Evolutionary conservation across 2,113 vertebrate species (phyloP).

Genomic region (Propithecus coquereli): DNA sequence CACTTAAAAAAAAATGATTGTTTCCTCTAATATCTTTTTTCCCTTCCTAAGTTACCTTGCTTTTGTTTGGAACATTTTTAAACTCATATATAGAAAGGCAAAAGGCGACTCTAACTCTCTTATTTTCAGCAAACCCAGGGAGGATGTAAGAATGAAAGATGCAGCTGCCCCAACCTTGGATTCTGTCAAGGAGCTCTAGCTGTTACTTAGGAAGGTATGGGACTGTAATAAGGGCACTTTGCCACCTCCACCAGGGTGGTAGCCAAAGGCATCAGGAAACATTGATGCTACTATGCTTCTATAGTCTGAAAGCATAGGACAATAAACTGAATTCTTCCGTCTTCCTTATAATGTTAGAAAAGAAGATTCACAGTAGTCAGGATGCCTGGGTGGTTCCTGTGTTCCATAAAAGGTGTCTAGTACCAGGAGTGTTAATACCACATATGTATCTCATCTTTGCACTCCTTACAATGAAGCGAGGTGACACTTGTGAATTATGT

Average conservation of each 20-base stretch:
- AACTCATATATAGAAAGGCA: neutral
- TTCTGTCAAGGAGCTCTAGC: neutral
- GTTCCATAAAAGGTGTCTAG: neutral
- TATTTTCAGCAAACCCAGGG: neutral
- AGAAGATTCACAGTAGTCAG: neutral
- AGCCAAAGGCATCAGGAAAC: neutral
- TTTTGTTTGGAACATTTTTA: neutral
- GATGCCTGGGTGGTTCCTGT: neutral
- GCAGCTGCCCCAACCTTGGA: neutral
- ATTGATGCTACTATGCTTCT: neutral
- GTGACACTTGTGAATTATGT: neutral
- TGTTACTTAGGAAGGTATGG: neutral
- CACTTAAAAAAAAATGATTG: neutral
- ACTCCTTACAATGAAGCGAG: neutral
- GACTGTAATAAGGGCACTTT: neutral
- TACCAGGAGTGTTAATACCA: neutral
- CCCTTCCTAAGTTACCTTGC: neutral
- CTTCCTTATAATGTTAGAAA: neutral
- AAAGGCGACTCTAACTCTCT: neutral
- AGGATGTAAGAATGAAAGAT: neutral
- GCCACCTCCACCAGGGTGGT: neutral
- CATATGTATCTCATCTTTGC: neutral
- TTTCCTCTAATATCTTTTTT: neutral
- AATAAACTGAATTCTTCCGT: neutral
- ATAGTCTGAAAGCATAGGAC: neutral